Conservation (phyloP, 2,113 vertebrate genomes). For the Pseudonaja textilis region DNA sequence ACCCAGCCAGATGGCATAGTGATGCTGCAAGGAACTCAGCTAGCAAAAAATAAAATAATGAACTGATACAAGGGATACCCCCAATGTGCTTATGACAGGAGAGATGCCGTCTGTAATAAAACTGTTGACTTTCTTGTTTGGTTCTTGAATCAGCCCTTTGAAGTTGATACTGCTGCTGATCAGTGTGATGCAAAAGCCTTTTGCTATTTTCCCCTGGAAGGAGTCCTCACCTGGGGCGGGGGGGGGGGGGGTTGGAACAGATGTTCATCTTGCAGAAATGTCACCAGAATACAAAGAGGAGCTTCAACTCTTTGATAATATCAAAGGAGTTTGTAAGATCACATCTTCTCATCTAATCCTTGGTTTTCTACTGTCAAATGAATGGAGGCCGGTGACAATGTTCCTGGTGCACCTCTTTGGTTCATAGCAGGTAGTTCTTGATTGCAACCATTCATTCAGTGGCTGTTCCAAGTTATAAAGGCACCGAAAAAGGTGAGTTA, state of each 20-base stretch:
- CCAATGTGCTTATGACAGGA: not conserved
- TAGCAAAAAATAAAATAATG: not conserved
- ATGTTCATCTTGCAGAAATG: not conserved
- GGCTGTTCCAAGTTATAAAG: not conserved
- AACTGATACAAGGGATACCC: not conserved
- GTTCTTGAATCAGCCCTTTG: not conserved
- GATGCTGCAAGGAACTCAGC: not conserved
- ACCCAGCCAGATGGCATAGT: not conserved
- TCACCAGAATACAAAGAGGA: not conserved
- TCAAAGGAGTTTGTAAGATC: not conserved
- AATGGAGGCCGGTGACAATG: not conserved
- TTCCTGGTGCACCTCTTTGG: not conserved
- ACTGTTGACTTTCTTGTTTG: not conserved
- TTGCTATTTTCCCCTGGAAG: not conserved
- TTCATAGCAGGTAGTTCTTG: not conserved
- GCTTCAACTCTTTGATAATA: not conserved
- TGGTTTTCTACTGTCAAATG: not conserved
- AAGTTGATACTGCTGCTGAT: not conserved
- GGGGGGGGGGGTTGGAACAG: accelerated
- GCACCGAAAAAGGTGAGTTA: not conserved
- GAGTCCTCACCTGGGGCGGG: accelerated
- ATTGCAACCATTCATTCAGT: not conserved
- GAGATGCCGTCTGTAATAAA: not conserved
- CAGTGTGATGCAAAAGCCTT: not conserved
- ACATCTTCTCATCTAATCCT: not conserved